A percentile compares a stretch with the other conserved stretches of the same genome.
phyloP scores from a whole-genome alignment of 2,888 invertebrate genomes.

The Philaethria dido region DNA sequence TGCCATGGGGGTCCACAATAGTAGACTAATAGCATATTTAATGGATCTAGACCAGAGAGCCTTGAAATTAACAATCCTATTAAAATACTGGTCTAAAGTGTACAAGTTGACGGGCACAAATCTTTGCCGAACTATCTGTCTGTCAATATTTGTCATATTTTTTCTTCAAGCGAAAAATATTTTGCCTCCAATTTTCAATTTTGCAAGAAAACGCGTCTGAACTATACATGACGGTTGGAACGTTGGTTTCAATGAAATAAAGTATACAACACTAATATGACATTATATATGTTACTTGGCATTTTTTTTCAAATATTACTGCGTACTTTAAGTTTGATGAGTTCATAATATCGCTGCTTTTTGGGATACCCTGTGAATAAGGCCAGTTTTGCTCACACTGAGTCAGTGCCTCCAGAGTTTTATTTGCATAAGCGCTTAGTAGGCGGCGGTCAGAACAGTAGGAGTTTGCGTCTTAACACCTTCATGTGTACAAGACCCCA shows the following conservation, averaged over 20 bases:
- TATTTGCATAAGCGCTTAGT: conserved; percentile 45
- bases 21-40: conserved; percentile 84
- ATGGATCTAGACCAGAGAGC: conserved; percentile 82
- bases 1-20: conserved; percentile 87
- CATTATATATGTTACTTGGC: conserved; percentile 51
- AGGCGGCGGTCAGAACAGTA: neutral
- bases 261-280: conserved; percentile 34
- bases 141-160: conserved; percentile 87
- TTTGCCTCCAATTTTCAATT: conserved; percentile 79
- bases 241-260: conserved; percentile 74
- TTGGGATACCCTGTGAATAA: conserved; percentile 45
- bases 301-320: conserved; percentile 57
- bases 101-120: conserved; percentile 77
- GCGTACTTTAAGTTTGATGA: conserved; percentile 49
- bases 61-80: conserved; percentile 83
- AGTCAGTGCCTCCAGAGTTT: conserved; percentile 45
- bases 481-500: conserved; percentile 51
- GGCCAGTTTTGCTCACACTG: conserved; percentile 39
- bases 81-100: conserved; percentile 90
- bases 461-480: conserved; percentile 42
- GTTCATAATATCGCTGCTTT: conserved; percentile 49
- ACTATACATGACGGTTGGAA: conserved; percentile 82
- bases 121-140: conserved; percentile 86
- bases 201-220: conserved; percentile 65
- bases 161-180: conserved; percentile 86